Conservation (phyloP, 2,888 invertebrate genomes). For the Mycogona germanica region DNA sequence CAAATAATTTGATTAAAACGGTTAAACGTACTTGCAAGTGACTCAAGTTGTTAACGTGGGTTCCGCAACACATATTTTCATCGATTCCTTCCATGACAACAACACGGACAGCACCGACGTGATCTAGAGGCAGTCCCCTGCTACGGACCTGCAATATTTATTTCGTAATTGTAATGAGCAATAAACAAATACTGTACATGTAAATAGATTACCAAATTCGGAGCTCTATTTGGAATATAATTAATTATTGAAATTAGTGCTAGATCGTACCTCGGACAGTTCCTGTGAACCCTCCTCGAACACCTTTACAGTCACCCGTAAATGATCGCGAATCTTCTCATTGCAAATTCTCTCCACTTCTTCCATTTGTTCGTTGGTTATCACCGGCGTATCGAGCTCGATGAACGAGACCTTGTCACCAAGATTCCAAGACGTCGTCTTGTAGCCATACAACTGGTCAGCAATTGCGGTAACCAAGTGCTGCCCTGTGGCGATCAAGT, state of each 20-base stretch:
- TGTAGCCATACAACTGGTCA: constrained; percentile 50
- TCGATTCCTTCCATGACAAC: constrained; percentile 64
- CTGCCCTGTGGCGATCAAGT: constrained; percentile 45
- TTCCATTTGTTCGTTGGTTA: constrained; percentile 30
- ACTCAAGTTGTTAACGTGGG: constrained; percentile 63
- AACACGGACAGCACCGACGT: constrained; percentile 59
- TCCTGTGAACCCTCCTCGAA: constrained; percentile 49
- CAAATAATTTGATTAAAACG: constrained; percentile 13
- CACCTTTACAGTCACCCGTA: constrained; percentile 50
- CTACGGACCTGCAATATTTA: constrained; percentile 48
- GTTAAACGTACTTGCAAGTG: constrained; percentile 37
- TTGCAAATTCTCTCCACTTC: constrained; percentile 51
- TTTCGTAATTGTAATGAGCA: not conserved
- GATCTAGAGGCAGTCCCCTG: constrained; percentile 65
- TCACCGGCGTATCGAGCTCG: constrained; percentile 42
- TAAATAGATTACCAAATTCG: no score
- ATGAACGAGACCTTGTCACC: constrained; percentile 60
- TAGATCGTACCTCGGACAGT: constrained; percentile 36
- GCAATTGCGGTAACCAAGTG: constrained; percentile 69
- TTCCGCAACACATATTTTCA: constrained; percentile 76
- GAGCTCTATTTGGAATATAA: no score
- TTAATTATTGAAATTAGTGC: no score
- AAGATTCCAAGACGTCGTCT: constrained; percentile 72
- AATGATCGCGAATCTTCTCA: constrained; percentile 48
- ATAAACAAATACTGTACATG: no score